These are phyloP conservation scores for Pristionchus arcanus DNA, from an alignment of 2,888 invertebrate species.

Conservation along the genomic window DNA sequence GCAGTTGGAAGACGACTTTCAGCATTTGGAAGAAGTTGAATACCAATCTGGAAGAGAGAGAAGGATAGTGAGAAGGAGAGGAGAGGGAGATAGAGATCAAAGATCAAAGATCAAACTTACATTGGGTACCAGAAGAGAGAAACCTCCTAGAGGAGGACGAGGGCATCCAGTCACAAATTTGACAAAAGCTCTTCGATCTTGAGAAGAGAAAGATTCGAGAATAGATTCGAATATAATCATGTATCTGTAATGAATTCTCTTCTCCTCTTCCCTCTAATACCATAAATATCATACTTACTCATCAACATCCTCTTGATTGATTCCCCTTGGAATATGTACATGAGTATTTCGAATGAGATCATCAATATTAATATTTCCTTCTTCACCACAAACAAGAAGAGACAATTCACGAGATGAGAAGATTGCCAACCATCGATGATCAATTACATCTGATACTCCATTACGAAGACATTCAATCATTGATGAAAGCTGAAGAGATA, in stretches of 20 bases:
- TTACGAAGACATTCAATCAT: constrained; percentile 92
- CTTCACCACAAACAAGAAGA: constrained; percentile 91
- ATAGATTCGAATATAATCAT: constrained; percentile 93
- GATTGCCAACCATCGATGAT: constrained; percentile 93
- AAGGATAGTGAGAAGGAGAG: neutral
- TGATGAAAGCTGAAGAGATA: constrained; percentile 82
- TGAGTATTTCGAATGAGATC: constrained; percentile 85
- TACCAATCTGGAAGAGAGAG: constrained; percentile 24
- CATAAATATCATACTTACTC: neutral
- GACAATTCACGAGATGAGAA: constrained; percentile 90
- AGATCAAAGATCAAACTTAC: neutral
- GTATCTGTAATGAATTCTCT: constrained; percentile 81
- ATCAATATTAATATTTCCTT: constrained; percentile 91
- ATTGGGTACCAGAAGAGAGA: constrained; percentile 34
- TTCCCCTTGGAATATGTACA: neutral
- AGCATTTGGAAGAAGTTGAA: constrained; percentile 26
- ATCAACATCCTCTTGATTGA: constrained; percentile 8
- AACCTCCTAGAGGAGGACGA: constrained; percentile 54
- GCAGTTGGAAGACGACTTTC: constrained; percentile 93
- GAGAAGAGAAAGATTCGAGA: constrained; percentile 86
- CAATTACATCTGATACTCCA: constrained; percentile 92
- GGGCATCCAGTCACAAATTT: constrained; percentile 87
- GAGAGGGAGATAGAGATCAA: too few species aligned
- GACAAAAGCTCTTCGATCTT: constrained; percentile 88
- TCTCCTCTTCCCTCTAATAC: neutral